phyloP scores from a whole-genome alignment of 2,888 invertebrate species.

The Drosophila nr. fundita region DNA sequence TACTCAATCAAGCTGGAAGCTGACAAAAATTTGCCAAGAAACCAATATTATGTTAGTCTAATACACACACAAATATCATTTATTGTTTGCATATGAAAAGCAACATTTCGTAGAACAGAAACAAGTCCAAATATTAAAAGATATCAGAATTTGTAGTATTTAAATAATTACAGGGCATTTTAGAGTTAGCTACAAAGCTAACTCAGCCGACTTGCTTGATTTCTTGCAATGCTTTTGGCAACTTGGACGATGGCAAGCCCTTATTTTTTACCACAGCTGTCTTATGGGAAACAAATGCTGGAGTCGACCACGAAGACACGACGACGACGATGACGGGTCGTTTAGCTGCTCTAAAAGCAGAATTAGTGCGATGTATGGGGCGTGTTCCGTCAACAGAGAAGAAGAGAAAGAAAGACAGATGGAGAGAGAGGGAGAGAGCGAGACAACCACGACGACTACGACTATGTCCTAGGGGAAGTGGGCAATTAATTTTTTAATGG shows the following conservation, averaged over 20 bases:
- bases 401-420: too few species aligned
- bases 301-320: constrained; percentile 25
- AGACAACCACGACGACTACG: neutral
- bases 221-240: constrained; percentile 54
- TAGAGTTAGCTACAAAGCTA: neutral
- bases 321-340: constrained; percentile 32
- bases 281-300: constrained; percentile 61
- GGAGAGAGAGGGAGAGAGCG: neutral
- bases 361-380: constrained; percentile 74
- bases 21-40: neutral
- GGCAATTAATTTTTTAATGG: constrained; percentile 80
- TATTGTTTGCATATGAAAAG: neutral
- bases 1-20: neutral
- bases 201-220: constrained; percentile 18
- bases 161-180: constrained; percentile 23
- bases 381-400: constrained; percentile 41
- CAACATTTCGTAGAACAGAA: neutral
- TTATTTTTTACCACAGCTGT: constrained; percentile 50
- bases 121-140: neutral
- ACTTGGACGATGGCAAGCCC: constrained; percentile 63
- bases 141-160: neutral
- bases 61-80: neutral
- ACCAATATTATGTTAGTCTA: neutral
- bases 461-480: constrained; percentile 55
- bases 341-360: constrained; percentile 68